A percentile compares a stretch with the other conserved stretches of the same genome.
phyloP scores from a whole-genome alignment of 2,113 vertebrate genomes.

The Buteo buteo region DNA sequence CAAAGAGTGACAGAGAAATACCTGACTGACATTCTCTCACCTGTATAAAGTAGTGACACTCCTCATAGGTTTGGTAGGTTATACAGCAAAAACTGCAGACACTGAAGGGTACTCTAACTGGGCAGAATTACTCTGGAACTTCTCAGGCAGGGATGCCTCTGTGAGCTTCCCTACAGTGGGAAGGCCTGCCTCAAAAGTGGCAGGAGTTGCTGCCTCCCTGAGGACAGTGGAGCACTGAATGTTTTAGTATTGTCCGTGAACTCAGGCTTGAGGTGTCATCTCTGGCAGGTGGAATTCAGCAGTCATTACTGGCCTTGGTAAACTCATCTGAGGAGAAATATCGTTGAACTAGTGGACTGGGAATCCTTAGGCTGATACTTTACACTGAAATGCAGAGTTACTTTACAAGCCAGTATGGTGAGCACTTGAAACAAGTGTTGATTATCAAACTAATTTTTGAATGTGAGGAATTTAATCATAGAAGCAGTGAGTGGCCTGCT shows the following conservation, averaged over 20 bases:
- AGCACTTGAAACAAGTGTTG: background rate
- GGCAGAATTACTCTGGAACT: background rate
- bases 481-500: background rate
- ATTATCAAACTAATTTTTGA: background rate
- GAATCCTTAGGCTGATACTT: background rate
- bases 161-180: rapidly evolving
- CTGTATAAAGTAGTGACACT: background rate
- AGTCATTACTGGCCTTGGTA: background rate
- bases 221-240: background rate
- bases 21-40: background rate
- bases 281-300: background rate
- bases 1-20: background rate
- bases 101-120: background rate
- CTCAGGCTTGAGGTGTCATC: rapidly evolving
- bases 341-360: background rate
- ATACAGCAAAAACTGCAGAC: background rate
- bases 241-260: background rate
- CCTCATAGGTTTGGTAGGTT: background rate
- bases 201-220: background rate
- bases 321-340: background rate
- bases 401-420: background rate
- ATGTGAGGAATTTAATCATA: background rate
- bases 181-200: background rate
- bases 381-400: background rate
- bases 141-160: background rate